phyloP scores from a whole-genome alignment of 2,888 invertebrate genomes.

The Autographa gamma region DNA sequence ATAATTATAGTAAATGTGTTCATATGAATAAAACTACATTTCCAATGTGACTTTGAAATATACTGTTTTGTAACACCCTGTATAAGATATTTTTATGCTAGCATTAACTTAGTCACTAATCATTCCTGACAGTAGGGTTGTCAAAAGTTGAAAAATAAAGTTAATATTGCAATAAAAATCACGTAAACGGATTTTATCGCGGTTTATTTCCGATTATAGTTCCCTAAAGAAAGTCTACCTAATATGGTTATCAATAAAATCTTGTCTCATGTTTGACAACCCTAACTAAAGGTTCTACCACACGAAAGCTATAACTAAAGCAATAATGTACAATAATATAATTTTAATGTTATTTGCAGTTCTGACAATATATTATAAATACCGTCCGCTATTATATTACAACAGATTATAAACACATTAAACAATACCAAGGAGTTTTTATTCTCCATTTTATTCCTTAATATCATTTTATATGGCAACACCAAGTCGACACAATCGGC shows the following conservation, averaged over 20 bases:
- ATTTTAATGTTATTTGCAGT: constrained; percentile 21
- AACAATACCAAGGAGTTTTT: not conserved
- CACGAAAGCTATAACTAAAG: constrained; percentile 23
- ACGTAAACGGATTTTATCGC: too few species aligned
- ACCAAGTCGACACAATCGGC: too few species aligned
- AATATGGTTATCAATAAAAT: not conserved
- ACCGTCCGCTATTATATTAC: constrained; percentile 29
- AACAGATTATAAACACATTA: not conserved
- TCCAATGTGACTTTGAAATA: not conserved
- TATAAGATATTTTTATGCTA: not conserved
- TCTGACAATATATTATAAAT: constrained; percentile 21
- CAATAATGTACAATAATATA: constrained; percentile 38
- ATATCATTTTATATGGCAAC: too few species aligned
- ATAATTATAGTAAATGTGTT: not conserved
- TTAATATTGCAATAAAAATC: too few species aligned
- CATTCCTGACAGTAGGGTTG: constrained; percentile 9
- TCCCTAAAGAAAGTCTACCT: too few species aligned
- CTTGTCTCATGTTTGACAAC: constrained; percentile 13
- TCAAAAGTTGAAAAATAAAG: not conserved
- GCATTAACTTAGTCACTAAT: constrained; percentile 8
- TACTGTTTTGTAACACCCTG: not conserved
- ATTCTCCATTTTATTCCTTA: not conserved
- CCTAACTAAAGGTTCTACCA: not conserved
- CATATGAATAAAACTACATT: not conserved
- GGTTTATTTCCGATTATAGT: too few species aligned